A percentile compares a stretch with the other conserved stretches of the same genome.
Evolutionary conservation across 2,113 vertebrate genomes (phyloP).

Genomic region (Oenanthe oenanthe): DNA sequence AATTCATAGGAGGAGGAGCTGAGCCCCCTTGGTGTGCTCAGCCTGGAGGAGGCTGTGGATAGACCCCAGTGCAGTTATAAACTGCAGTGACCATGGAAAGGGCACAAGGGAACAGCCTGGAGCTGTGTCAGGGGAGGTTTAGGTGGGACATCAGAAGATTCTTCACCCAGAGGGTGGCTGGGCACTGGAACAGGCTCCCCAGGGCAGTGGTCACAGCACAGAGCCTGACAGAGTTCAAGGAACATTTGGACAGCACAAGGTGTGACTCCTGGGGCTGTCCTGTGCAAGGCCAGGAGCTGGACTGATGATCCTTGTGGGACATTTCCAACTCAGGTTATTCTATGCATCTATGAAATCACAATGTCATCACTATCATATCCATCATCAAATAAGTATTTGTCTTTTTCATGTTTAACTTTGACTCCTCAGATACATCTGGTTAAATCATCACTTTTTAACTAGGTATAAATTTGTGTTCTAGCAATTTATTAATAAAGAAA

Average conservation of each 20-base stretch:
- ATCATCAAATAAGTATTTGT: neutral
- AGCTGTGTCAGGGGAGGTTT: neutral
- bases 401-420: neutral
- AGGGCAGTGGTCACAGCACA: neutral
- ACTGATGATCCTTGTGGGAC: neutral
- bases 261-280: neutral
- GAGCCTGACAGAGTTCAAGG: neutral
- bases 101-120: accelerated
- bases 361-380: neutral
- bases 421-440: neutral
- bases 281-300: neutral
- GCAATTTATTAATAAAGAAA: neutral
- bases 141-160: neutral
- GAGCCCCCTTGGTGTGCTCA: neutral
- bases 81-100: neutral
- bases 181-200: neutral
- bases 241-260: neutral
- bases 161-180: accelerated
- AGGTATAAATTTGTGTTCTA: neutral
- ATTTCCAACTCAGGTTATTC: neutral
- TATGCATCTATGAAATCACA: neutral
- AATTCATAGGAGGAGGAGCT: neutral
- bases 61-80: neutral
- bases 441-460: neutral
- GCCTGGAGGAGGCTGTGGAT: neutral